Evolutionary conservation across 2,113 vertebrate genomes (phyloP).

Genomic region (Tachycineta bicolor): DNA sequence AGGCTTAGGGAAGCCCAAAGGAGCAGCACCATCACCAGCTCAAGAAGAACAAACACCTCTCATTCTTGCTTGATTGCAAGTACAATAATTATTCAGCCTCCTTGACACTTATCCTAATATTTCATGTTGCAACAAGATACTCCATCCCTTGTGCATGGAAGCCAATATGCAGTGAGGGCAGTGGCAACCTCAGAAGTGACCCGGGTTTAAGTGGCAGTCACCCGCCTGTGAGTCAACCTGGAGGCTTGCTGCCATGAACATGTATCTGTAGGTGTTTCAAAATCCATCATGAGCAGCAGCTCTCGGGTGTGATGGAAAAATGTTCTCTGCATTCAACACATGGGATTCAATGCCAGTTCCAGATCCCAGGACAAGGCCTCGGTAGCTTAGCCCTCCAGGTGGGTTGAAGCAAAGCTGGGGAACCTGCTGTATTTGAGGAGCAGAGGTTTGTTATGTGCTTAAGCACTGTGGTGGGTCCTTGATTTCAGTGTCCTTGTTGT

Average conservation of each 20-base stretch:
- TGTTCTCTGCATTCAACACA: neutral
- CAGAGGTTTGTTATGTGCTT: neutral
- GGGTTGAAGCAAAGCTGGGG: neutral
- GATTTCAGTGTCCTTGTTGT: neutral
- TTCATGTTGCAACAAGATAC: neutral
- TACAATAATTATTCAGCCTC: neutral
- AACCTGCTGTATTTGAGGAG: neutral
- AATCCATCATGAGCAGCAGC: neutral
- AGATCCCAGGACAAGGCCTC: neutral
- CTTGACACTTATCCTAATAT: neutral
- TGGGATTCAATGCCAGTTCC: neutral
- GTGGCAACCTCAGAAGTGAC: neutral
- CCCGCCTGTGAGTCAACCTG: neutral
- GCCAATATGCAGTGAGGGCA: accelerated
- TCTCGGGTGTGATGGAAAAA: neutral
- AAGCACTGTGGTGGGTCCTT: accelerated
- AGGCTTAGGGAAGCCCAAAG: neutral
- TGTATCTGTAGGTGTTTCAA: neutral
- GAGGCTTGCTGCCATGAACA: neutral
- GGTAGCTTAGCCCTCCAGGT: neutral
- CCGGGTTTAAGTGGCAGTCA: neutral
- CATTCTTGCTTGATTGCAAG: neutral
- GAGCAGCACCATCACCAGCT: neutral
- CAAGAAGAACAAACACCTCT: neutral
- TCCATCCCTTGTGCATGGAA: neutral